A percentile compares a stretch with the other conserved stretches of the same genome.
phyloP scores from a whole-genome alignment of 2,113 vertebrate species.

The Cebus imitator region DNA sequence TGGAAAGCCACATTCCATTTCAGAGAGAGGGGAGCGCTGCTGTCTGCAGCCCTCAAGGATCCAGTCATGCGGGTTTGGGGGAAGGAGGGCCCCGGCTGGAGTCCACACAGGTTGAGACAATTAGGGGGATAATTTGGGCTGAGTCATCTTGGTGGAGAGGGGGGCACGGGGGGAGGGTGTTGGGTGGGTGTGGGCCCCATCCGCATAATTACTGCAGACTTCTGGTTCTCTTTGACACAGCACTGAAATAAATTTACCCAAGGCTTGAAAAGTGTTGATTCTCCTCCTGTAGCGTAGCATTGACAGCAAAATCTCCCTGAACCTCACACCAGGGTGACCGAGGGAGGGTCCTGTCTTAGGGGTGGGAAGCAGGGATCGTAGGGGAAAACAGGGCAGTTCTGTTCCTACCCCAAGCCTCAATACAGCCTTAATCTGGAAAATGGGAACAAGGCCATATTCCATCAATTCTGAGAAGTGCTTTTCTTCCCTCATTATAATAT shows the following conservation, averaged over 20 bases:
- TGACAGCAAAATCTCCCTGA: neutral
- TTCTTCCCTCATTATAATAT: neutral
- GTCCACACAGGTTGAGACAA: conserved; percentile 61
- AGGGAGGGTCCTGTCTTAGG: neutral
- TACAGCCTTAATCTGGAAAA: neutral
- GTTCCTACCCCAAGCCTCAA: neutral
- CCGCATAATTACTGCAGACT: neutral
- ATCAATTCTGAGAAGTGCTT: neutral
- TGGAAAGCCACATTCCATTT: neutral
- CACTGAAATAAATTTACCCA: conserved; percentile 22
- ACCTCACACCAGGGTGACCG: neutral
- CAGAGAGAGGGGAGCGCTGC: neutral
- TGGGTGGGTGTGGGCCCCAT: conserved; percentile 33
- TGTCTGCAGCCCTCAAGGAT: neutral
- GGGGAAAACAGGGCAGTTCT: neutral
- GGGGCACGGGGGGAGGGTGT: neutral
- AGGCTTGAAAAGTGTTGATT: neutral
- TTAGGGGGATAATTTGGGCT: conserved; percentile 65
- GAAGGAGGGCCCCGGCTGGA: neutral
- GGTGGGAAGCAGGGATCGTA: neutral
- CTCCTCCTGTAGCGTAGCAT: neutral
- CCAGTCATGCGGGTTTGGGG: neutral
- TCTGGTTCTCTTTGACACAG: neutral
- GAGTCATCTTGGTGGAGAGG: conserved; percentile 54
- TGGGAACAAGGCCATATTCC: neutral